Evolutionary conservation across 53 echinoderm and acorn worm species (phyloP).

Genomic region (Patiria pectinifera): DNA sequence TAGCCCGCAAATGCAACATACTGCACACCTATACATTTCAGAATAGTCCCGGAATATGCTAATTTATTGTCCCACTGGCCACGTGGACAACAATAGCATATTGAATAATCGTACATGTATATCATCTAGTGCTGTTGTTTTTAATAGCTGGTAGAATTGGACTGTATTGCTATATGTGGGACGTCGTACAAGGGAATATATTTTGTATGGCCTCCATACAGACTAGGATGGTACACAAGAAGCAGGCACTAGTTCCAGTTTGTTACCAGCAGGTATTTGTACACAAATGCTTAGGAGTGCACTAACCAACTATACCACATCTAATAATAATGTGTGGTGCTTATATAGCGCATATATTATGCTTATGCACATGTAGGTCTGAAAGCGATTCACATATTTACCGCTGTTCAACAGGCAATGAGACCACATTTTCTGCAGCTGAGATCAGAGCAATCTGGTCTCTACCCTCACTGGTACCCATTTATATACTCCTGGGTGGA

Average conservation of each 20-base stretch:
- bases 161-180: not conserved
- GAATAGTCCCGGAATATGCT: not conserved
- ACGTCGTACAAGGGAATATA: not conserved
- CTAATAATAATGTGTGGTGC: no score
- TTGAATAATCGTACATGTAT: not conserved
- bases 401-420: no score
- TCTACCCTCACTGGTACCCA: no score
- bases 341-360: no score
- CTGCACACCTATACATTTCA: not conserved
- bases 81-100: constrained; percentile 44
- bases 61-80: not conserved
- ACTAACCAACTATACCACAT: no score
- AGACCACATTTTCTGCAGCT: no score
- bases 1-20: not conserved
- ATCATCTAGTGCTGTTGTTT: constrained; percentile 1
- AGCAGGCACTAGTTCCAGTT: constrained; percentile 42
- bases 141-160: not conserved
- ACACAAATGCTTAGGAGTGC: not conserved
- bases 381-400: no score
- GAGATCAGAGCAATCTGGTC: no score
- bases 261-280: constrained; percentile 25
- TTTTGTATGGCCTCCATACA: constrained; percentile 37
- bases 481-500: no score
- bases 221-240: constrained; percentile 24
- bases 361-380: no score